A percentile compares a stretch with the other conserved stretches of the same genome.
phyloP scores from a whole-genome alignment of 2,113 vertebrate genomes.

The Apteryx mantelli region DNA sequence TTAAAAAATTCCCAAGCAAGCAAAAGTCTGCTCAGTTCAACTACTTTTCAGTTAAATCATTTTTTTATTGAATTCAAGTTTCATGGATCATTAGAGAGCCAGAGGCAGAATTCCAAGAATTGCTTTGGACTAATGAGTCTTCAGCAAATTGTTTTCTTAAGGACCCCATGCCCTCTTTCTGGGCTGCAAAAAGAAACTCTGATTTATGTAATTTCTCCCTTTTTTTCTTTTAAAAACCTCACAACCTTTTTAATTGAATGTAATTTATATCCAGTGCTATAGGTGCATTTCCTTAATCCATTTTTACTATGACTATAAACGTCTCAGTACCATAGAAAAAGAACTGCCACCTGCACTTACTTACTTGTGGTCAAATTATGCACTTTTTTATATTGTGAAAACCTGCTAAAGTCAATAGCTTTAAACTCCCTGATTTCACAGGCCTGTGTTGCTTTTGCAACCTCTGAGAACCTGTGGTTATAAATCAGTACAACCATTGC shows the following conservation, averaged over 20 bases:
- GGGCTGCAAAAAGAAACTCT: constrained; percentile 28
- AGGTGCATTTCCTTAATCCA: not conserved
- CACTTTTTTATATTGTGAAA: not conserved
- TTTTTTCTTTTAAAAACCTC: not conserved
- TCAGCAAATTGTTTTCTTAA: constrained; percentile 77
- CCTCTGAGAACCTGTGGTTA: not conserved
- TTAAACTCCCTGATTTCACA: not conserved
- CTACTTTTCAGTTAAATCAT: constrained; percentile 76
- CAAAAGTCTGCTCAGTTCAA: constrained; percentile 62
- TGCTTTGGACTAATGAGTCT: constrained; percentile 78
- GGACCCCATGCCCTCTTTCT: constrained; percentile 30
- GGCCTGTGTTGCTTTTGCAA: not conserved
- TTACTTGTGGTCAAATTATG: not conserved
- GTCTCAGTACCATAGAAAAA: not conserved
- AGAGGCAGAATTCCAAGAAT: constrained; percentile 72
- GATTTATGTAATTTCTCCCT: constrained; percentile 22
- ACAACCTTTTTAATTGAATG: constrained; percentile 37
- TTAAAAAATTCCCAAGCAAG: constrained; percentile 60
- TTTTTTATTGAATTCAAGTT: constrained; percentile 83
- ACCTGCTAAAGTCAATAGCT: not conserved
- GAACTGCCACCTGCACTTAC: not conserved
- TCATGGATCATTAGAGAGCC: constrained; percentile 80
- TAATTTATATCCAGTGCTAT: constrained; percentile 42
- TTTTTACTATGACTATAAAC: constrained; percentile 37
- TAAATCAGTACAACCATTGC: not conserved